Percentiles rank a stretch among this genome's conserved stretches.
Evolutionary conservation across 1,140 invertebrate species (phyloP).

Genomic region (Atopsyche davidsoni): DNA sequence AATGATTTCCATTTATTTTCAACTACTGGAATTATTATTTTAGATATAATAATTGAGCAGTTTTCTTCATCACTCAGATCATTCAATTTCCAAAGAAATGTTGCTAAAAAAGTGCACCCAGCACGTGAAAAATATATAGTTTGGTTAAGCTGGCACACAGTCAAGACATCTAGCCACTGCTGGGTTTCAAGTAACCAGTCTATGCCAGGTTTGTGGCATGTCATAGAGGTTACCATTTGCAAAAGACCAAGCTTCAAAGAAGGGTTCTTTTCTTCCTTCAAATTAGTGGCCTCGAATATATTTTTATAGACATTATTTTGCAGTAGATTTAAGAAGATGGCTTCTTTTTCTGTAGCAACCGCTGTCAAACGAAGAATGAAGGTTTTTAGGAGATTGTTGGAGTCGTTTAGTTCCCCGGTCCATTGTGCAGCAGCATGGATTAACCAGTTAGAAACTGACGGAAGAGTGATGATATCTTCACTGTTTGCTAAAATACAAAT

Average conservation of each 20-base stretch:
- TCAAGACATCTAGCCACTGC: conserved; percentile 50
- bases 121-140: conserved; percentile 59
- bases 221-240: conserved; percentile 49
- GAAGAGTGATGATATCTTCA: conserved; percentile 7
- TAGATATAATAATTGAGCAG: conserved; percentile 46
- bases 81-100: conserved; percentile 46
- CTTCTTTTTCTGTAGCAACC: conserved; percentile 34
- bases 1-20: conserved; percentile 38
- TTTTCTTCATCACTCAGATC: conserved; percentile 40
- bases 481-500: conserved; percentile 10
- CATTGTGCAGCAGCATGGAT: conserved; percentile 12
- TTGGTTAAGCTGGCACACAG: conserved; percentile 51
- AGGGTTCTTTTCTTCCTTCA: conserved; percentile 37
- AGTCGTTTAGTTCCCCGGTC: conserved; percentile 8
- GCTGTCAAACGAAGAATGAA: conserved; percentile 39
- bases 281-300: conserved; percentile 35
- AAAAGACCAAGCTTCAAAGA: conserved; percentile 57
- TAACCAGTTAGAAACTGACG: conserved; percentile 18
- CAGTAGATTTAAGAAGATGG: conserved; percentile 35
- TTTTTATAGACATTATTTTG: conserved; percentile 41
- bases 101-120: conserved; percentile 50
- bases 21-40: conserved; percentile 45
- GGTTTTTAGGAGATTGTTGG: conserved; percentile 29
- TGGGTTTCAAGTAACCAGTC: conserved; percentile 50
- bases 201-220: conserved; percentile 49